phyloP scores from a whole-genome alignment of 2,797 vertebrate species.

The Euphonia xanthogaster region DNA sequence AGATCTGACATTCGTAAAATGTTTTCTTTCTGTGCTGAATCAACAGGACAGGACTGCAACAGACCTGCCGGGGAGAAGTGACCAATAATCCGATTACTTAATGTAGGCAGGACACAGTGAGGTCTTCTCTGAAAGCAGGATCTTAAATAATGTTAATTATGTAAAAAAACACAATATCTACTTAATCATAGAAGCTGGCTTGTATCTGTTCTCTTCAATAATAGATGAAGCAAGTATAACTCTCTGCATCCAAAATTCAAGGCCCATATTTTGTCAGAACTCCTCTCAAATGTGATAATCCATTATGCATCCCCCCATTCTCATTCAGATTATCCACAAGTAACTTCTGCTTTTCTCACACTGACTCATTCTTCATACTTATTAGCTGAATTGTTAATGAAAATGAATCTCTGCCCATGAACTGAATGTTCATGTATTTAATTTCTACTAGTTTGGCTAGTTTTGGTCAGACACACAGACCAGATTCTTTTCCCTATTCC shows the following conservation, averaged over 20 bases:
- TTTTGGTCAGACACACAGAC: neutral
- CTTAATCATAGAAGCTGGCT: neutral
- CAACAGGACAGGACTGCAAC: neutral
- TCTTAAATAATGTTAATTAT: neutral
- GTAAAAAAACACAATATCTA: neutral
- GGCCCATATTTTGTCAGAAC: neutral
- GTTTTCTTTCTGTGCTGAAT: constrained; percentile 4
- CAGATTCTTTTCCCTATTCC: neutral
- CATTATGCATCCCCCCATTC: neutral
- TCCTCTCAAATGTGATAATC: neutral
- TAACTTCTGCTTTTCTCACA: neutral
- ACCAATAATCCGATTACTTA: neutral
- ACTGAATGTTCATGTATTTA: neutral
- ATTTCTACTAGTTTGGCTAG: neutral
- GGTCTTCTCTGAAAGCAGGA: neutral
- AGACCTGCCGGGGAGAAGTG: neutral
- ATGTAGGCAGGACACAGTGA: neutral
- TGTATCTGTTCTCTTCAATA: neutral
- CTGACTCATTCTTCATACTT: neutral
- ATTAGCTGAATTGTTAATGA: neutral
- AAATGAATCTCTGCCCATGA: neutral
- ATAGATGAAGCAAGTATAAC: neutral
- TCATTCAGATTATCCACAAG: neutral
- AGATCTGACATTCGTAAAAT: neutral
- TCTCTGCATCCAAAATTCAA: neutral